Conservation (phyloP, 2,113 vertebrate species). For the Phodopus roborovskii region DNA sequence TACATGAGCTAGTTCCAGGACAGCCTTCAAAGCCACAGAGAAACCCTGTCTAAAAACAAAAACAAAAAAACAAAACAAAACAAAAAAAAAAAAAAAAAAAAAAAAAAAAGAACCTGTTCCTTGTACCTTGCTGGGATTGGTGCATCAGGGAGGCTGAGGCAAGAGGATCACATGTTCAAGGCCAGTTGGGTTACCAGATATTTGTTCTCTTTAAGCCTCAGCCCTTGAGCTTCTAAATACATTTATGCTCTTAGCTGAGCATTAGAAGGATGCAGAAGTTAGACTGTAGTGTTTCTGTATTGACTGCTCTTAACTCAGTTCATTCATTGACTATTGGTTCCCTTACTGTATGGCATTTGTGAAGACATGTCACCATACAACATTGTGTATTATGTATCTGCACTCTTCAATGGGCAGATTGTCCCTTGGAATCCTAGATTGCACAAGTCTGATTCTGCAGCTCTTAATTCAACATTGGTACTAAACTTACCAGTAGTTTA, state of each 20-base stretch:
- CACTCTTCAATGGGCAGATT: not conserved
- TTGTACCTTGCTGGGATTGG: no score
- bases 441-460: not conserved
- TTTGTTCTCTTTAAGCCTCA: not conserved
- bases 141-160: not conserved
- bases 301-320: not conserved
- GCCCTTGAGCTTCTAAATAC: not conserved
- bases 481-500: not conserved
- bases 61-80: no score
- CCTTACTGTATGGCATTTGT: not conserved
- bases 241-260: constrained; percentile 10
- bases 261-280: constrained; percentile 16
- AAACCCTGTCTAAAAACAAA: no score
- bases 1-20: no score
- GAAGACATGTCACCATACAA: not conserved
- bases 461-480: not conserved
- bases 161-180: not conserved
- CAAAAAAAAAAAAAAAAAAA: no score
- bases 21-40: no score
- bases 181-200: not conserved
- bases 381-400: not conserved
- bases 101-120: no score
- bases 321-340: not conserved
- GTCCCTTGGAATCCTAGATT: not conserved
- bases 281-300: not conserved